Percentiles rank a stretch among this genome's conserved stretches.
phyloP scores from a whole-genome alignment of 1,140 invertebrate genomes.

The Drosophila ohnishii region DNA sequence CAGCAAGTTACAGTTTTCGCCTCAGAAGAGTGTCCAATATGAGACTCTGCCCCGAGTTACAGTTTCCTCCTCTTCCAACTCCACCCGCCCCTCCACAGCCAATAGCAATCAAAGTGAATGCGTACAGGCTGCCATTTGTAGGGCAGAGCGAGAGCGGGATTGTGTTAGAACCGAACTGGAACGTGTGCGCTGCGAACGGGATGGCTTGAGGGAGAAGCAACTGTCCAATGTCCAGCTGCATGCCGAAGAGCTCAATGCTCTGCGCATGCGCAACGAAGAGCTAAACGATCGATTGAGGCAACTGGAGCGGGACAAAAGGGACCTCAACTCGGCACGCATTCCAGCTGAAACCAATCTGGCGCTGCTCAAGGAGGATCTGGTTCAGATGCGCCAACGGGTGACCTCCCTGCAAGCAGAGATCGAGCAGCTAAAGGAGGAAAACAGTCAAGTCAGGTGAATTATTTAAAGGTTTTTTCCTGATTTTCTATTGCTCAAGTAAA shows the following conservation, averaged over 20 bases:
- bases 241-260: conserved; percentile 55
- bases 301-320: conserved; percentile 70
- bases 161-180: conserved; percentile 72
- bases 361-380: conserved; percentile 69
- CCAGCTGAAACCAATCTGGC: conserved; percentile 67
- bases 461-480: too few species aligned
- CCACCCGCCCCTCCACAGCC: conserved; percentile 15
- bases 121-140: conserved; percentile 69
- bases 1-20: conserved; percentile 31
- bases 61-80: background rate
- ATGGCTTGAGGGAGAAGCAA: conserved; percentile 71
- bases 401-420: conserved; percentile 49
- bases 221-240: conserved; percentile 60
- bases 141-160: conserved; percentile 73
- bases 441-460: conserved; percentile 69
- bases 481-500: background rate
- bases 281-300: conserved; percentile 56
- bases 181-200: conserved; percentile 70
- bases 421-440: conserved; percentile 44
- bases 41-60: conserved; percentile 38
- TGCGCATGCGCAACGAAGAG: conserved; percentile 61
- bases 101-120: conserved; percentile 61
- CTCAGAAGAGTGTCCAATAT: conserved; percentile 38
- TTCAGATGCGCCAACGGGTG: conserved; percentile 49
- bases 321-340: conserved; percentile 62